These are phyloP conservation scores for Leptatherina wallacei DNA, from an alignment of 2,797 vertebrate species.

Conservation along the genomic window DNA sequence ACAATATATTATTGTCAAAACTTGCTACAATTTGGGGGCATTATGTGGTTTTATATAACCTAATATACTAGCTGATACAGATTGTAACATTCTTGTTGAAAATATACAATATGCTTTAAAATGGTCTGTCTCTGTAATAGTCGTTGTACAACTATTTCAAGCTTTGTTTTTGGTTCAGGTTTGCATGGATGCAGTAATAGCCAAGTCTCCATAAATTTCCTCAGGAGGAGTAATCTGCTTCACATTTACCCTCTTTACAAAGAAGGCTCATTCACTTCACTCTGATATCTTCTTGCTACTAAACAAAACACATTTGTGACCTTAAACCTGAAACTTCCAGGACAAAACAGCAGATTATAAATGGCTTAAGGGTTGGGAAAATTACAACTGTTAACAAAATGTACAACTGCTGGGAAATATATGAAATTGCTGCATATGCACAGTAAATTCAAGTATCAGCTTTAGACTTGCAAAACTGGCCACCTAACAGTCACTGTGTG, in stretches of 20 bases:
- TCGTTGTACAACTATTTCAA: neutral
- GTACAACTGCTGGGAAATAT: no score
- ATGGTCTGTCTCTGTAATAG: neutral
- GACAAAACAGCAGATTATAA: no score
- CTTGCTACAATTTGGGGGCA: neutral
- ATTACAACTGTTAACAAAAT: no score
- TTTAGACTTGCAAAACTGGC: neutral
- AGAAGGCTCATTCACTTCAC: neutral
- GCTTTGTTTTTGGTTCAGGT: neutral
- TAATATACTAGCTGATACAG: neutral
- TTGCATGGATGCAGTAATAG: neutral
- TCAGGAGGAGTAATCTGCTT: neutral
- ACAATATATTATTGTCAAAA: neutral
- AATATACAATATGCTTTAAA: neutral
- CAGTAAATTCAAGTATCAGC: neutral
- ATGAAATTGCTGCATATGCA: neutral
- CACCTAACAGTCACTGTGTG: no score
- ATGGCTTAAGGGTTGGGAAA: no score
- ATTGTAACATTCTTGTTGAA: neutral
- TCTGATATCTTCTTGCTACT: neutral
- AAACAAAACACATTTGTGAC: neutral
- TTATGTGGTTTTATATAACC: neutral
- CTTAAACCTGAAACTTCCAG: no score
- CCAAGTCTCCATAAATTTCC: neutral
- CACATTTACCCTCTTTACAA: no score